Base-by-base conservation (phyloP, 2,113 vertebrate genomes). In the Calypte anna region DNA sequence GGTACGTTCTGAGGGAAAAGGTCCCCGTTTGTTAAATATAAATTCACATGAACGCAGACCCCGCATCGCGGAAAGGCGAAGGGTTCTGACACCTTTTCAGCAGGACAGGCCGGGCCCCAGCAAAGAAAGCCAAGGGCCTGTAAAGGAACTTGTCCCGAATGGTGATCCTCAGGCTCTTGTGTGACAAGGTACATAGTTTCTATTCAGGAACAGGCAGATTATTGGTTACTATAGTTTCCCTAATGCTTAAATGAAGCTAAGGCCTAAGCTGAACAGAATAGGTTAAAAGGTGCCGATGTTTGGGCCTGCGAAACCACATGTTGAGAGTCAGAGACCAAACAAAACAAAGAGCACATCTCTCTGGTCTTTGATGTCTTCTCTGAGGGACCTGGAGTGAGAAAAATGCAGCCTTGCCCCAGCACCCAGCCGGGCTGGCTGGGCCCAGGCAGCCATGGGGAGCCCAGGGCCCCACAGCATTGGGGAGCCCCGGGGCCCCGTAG, bases 221-320 rank as follows among this genome's bases (percentile, higher is more conserved):
- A 99, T 99, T 97, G 98, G 99, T 99, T 99, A 99, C 99, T 99
- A 99, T 99, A 99, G 99, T 99, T 99, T 99, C 99, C 98, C 99
- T 99, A 99, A 99, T 99, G 98, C 99, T 98, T 98, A 99, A 98
- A 99, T 98, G 98, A 98, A 99, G 99, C 98, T 98, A 92, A 97
- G 98, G 98, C 98, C 98, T 99, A 99, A 99, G 99, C 99, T 99
- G 97, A 98, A 98, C 99, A 99, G 99, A 99, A 99, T 99, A 99
- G 99, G 99, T 99, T 99, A 99, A 99, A 99, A 99, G 99, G 99
- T 99, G 98, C 99, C 99, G 99, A 99, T 99, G 98, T 99, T 98
- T 98, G 98, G 97, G 98, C 98, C 98, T 97, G 97, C 96, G 98
- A 99, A 99, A 98, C 99, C 99, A 99, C 99, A 99, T 99, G 99